These are phyloP conservation scores for Argyresthia goedartella DNA, from an alignment of 2,888 invertebrate genomes.

Conservation along the genomic window DNA sequence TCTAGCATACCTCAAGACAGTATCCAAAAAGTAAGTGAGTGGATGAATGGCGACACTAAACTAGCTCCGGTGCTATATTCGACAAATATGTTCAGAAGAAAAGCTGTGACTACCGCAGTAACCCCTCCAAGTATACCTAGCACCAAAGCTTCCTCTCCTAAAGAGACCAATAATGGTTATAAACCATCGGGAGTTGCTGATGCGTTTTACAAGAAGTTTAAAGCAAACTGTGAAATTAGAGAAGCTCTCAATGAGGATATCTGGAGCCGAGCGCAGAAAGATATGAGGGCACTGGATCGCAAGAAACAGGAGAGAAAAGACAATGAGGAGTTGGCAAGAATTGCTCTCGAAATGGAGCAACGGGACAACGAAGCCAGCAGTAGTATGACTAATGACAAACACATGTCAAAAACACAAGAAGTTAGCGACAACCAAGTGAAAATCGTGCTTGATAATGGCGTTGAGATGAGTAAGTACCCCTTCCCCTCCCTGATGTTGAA, in stretches of 20 bases:
- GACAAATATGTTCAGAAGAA: background rate
- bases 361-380: too few species aligned
- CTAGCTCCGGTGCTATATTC: background rate
- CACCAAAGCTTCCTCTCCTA: background rate
- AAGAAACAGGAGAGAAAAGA: background rate
- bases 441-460: background rate
- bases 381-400: too few species aligned
- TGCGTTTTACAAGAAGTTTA: background rate
- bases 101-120: background rate
- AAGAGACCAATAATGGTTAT: background rate
- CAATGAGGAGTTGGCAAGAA: background rate
- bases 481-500: too few species aligned
- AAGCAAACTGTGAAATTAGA: background rate
- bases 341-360: background rate
- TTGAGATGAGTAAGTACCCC: slow-evolving; percentile 21
- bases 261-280: slow-evolving; percentile 27
- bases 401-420: background rate
- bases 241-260: slow-evolving; percentile 19
- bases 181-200: background rate
- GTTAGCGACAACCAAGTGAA: background rate
- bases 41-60: background rate
- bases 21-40: background rate
- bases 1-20: background rate
- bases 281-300: slow-evolving; percentile 32
- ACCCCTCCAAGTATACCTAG: background rate